Conservation (phyloP, 2,888 invertebrate species). For the Tuta absoluta region DNA sequence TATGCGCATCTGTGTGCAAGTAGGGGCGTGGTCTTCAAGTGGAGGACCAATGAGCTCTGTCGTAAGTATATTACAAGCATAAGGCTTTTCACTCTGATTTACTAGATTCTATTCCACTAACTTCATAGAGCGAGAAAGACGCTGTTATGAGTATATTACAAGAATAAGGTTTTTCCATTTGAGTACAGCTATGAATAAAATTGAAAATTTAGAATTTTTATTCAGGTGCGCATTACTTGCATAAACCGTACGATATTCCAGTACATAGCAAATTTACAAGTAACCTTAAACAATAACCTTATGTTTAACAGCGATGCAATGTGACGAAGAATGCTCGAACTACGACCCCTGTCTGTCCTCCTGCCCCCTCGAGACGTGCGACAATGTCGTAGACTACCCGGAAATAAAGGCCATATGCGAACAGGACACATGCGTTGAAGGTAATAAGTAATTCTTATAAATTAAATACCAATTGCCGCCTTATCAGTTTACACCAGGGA, state of each 20-base stretch:
- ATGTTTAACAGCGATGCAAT: constrained; percentile 88
- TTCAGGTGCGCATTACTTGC: no score
- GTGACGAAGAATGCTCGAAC: constrained; percentile 88
- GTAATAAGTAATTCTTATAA: constrained; percentile 44
- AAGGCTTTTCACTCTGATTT: background rate
- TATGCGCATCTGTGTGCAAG: no score
- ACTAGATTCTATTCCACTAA: background rate
- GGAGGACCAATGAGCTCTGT: no score
- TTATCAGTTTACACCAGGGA: no score
- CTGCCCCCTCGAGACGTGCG: constrained; percentile 92
- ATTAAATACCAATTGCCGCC: no score
- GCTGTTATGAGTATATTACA: no score
- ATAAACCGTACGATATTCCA: no score
- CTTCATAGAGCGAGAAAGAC: background rate
- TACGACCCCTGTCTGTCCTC: constrained; percentile 91
- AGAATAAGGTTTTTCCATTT: no score
- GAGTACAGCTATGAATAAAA: no score
- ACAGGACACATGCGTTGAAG: constrained; percentile 90
- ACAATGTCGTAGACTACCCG: constrained; percentile 85
- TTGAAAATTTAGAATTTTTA: no score
- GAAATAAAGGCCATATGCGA: constrained; percentile 84
- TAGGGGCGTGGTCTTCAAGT: no score
- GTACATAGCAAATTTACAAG: background rate
- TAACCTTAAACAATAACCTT: background rate
- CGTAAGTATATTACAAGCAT: no score